Conservation (phyloP, 2,797 vertebrate species). For the Schizopygopsis malacanthus region DNA sequence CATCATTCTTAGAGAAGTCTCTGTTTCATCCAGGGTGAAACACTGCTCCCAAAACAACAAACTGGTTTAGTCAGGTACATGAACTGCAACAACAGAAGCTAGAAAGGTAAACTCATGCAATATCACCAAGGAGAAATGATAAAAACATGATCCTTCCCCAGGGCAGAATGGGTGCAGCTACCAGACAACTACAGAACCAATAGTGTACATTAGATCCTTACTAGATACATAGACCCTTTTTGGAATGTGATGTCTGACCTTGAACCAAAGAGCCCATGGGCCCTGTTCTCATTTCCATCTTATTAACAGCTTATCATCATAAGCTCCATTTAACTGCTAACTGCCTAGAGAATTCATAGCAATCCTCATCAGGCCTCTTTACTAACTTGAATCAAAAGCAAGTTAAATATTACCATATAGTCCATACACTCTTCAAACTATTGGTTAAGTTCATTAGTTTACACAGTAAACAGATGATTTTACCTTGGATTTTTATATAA, state of each 20-base stretch:
- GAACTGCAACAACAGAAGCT: constrained; percentile 4
- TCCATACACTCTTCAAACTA: neutral
- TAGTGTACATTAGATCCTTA: neutral
- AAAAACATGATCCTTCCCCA: neutral
- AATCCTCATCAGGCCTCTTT: neutral
- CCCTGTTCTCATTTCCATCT: constrained; percentile 30
- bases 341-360: neutral
- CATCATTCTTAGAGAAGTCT: constrained; percentile 25
- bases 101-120: neutral
- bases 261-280: constrained; percentile 5
- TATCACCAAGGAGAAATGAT: neutral
- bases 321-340: neutral
- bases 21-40: neutral
- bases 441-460: neutral
- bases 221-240: neutral
- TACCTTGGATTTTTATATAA: neutral
- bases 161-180: neutral
- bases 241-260: constrained; percentile 11
- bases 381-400: neutral
- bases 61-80: constrained; percentile 22
- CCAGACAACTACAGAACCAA: neutral
- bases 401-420: neutral
- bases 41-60: constrained; percentile 8
- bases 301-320: constrained; percentile 21
- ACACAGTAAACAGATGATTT: neutral